Evolutionary conservation across 2,797 vertebrate genomes (phyloP), one percentile per base, ranked within the genome.

Genomic region (Poecile montanus): DNA sequence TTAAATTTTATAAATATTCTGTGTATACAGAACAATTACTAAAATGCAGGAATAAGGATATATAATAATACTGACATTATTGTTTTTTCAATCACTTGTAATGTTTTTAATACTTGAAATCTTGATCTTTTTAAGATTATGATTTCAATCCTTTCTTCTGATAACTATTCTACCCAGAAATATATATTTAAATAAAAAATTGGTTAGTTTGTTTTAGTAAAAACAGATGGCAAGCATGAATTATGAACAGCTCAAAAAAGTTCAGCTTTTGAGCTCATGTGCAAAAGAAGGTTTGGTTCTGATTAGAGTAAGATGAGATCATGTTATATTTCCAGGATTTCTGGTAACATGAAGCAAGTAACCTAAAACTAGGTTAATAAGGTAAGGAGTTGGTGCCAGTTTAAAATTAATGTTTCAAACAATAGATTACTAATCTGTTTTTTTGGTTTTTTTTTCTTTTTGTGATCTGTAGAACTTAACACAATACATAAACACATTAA

Each of bases 171-270:
- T 48, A n/a, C 9, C 17, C 23, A 70, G 21, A 76, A 85, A 89
- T 76, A 5, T 65, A 56, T 51, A 40, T 92, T 93, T 73, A 79
- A 78, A 73, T 60, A 82, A 18, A 3, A 79, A 79, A 73, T 86
- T 88, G 65, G 42, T 88, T 78, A 45, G 36, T 80, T 75, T 86
- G 8, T 53, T 88, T 78, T 68, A 66, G 82, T 60, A 74, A 48
- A 94, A 92, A 89, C 63, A 92, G 72, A 91, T 83, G 85, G 85
- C 30, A 92, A 82, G 30, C n/a, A 73, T 85, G 72, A 94, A 94
- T 93, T 91, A 92, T 80, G 63, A 94, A 82, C 27, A 88, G 78
- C 85, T 92, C 40, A 54, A 79, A 86, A 82, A 95, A 93, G 75
- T 91, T 93, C 48, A 95, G 61, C 48, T 30, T 93, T 77, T 92